phyloP scores from a whole-genome alignment of 2,113 vertebrate species.

The Calonectris borealis region DNA sequence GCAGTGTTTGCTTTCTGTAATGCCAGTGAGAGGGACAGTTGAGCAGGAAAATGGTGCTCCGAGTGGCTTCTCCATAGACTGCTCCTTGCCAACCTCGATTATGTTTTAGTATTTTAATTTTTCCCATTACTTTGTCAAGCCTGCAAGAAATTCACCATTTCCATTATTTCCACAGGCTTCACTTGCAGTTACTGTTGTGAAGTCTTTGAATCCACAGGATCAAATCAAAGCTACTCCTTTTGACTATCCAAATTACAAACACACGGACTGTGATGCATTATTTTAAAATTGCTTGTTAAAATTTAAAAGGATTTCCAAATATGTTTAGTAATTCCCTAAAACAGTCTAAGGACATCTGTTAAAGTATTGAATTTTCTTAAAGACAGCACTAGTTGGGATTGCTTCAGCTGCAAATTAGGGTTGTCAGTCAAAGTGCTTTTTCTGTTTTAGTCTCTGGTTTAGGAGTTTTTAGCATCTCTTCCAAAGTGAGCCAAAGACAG shows the following conservation, averaged over 20 bases:
- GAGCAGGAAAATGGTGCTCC: not conserved
- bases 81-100: not conserved
- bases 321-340: not conserved
- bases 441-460: not conserved
- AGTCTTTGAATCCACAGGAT: not conserved
- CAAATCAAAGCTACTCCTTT: not conserved
- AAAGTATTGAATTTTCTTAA: not conserved
- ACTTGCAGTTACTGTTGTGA: not conserved
- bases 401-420: conserved; percentile 13
- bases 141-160: not conserved
- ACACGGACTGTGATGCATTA: not conserved
- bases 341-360: conserved; percentile 8
- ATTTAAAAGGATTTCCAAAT: not conserved
- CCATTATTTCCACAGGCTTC: not conserved
- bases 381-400: not conserved
- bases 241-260: not conserved
- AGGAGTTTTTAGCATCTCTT: conserved; percentile 3
- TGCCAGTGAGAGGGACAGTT: not conserved
- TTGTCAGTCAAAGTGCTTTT: conserved; percentile 10
- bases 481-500: not conserved
- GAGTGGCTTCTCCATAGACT: not conserved
- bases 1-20: not conserved
- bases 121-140: not conserved
- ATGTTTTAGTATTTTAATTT: not conserved
- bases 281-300: conserved; percentile 3